phyloP scores from a whole-genome alignment of 1,140 invertebrate genomes.

The Hestina assimilis region DNA sequence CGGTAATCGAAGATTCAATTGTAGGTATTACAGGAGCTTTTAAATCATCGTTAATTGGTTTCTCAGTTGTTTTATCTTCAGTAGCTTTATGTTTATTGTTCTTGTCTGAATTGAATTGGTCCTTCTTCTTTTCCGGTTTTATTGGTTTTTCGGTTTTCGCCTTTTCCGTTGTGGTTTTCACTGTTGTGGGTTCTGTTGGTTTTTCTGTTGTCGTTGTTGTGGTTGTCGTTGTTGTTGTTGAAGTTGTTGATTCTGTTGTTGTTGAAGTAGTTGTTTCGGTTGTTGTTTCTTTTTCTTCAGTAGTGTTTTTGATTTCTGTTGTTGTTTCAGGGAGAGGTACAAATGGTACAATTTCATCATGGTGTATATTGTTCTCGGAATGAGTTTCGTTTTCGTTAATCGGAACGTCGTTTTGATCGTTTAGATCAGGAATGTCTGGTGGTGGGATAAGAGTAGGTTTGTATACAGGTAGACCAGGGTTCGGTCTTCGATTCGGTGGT shows the following conservation, averaged over 20 bases:
- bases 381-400: conserved; percentile 59
- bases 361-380: conserved; percentile 57
- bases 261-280: conserved; percentile 36
- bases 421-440: conserved; percentile 45
- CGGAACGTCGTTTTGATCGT: conserved; percentile 45
- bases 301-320: conserved; percentile 32
- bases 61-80: conserved; percentile 35
- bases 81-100: conserved; percentile 52
- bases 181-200: conserved; percentile 37
- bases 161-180: conserved; percentile 43
- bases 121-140: conserved; percentile 62
- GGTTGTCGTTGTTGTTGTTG: conserved; percentile 36
- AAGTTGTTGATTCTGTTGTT: conserved; percentile 37
- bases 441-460: conserved; percentile 61
- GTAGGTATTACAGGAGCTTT: conserved; percentile 27
- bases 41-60: conserved; percentile 38
- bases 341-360: conserved; percentile 31
- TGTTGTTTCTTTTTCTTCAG: conserved; percentile 28
- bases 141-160: conserved; percentile 50
- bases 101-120: conserved; percentile 39
- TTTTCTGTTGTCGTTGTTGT: conserved; percentile 40
- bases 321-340: conserved; percentile 29
- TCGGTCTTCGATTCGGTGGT: conserved; percentile 67
- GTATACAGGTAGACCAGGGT: conserved; percentile 67
- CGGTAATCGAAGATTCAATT: conserved; percentile 57